Percentiles rank a stretch among this genome's conserved stretches.
These are phyloP conservation scores for Drosophila azteca DNA, from an alignment of 1,140 invertebrate genomes.

Conservation along the genomic window DNA sequence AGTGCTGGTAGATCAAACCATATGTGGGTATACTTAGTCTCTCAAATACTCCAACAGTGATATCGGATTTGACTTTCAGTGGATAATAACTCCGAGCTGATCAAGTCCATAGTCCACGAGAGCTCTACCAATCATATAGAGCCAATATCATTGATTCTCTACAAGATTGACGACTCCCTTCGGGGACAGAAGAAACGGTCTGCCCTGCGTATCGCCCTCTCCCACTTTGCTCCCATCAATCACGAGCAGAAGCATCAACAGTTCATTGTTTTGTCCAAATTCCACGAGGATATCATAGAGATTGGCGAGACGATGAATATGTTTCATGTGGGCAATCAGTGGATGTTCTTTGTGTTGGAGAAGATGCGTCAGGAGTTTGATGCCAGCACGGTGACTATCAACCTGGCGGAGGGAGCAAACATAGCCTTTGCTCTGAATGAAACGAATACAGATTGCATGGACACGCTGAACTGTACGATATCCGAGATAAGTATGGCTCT, in stretches of 20 bases:
- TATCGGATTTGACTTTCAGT: slow-evolving; percentile 26
- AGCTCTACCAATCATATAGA: slow-evolving; percentile 73
- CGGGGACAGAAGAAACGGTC: slow-evolving; percentile 64
- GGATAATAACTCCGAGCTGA: slow-evolving; percentile 60
- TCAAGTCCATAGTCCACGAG: slow-evolving; percentile 73
- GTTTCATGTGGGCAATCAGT: slow-evolving; percentile 89
- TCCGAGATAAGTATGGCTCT: slow-evolving; percentile 87
- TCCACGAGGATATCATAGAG: slow-evolving; percentile 86
- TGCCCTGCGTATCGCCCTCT: slow-evolving; percentile 48
- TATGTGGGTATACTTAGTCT: slow-evolving; percentile 85
- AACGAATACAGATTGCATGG: slow-evolving; percentile 82
- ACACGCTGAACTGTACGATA: slow-evolving; percentile 74
- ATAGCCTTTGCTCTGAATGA: slow-evolving; percentile 91
- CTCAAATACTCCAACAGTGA: too few species aligned
- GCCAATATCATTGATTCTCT: slow-evolving; percentile 73
- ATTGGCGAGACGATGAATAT: slow-evolving; percentile 87
- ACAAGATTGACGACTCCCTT: slow-evolving; percentile 70
- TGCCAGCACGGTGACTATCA: slow-evolving; percentile 85
- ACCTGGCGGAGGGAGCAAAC: slow-evolving; percentile 90
- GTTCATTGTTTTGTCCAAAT: slow-evolving; percentile 83
- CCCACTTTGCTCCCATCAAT: slow-evolving; percentile 55
- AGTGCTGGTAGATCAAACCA: slow-evolving; percentile 88
- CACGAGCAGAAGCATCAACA: slow-evolving; percentile 59
- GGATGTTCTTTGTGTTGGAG: slow-evolving; percentile 91
- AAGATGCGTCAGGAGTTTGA: slow-evolving; percentile 84